Conservation (phyloP, 2,797 vertebrate genomes). For the Myotis vivesi region DNA sequence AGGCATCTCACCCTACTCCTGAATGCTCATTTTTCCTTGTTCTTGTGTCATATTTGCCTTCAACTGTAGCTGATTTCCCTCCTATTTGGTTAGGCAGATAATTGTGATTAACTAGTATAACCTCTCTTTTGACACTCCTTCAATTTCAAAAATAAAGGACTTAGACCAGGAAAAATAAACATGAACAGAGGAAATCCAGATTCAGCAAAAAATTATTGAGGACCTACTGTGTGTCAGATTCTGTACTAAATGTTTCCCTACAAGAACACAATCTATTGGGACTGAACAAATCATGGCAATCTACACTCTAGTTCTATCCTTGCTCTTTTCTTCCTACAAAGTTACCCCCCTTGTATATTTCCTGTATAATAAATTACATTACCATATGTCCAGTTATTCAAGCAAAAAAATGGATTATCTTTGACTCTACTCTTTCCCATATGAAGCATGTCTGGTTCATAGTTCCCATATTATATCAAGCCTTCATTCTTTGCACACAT, state of each 20-base stretch:
- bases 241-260: background rate
- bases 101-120: background rate
- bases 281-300: background rate
- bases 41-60: background rate
- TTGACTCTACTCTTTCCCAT: background rate
- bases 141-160: background rate
- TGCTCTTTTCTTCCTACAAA: background rate
- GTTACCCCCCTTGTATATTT: background rate
- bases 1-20: background rate
- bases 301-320: background rate
- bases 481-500: background rate
- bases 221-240: background rate
- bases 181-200: background rate
- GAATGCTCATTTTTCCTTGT: background rate
- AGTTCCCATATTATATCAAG: background rate
- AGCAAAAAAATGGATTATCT: background rate
- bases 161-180: background rate
- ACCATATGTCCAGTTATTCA: background rate
- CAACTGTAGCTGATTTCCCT: background rate
- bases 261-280: background rate
- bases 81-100: conserved; percentile 10
- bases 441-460: background rate
- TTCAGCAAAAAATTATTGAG: background rate
- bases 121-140: background rate
- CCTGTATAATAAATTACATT: background rate